Evolutionary conservation across 2,113 vertebrate genomes (phyloP).

Genomic region (Pholis gunnellus): DNA sequence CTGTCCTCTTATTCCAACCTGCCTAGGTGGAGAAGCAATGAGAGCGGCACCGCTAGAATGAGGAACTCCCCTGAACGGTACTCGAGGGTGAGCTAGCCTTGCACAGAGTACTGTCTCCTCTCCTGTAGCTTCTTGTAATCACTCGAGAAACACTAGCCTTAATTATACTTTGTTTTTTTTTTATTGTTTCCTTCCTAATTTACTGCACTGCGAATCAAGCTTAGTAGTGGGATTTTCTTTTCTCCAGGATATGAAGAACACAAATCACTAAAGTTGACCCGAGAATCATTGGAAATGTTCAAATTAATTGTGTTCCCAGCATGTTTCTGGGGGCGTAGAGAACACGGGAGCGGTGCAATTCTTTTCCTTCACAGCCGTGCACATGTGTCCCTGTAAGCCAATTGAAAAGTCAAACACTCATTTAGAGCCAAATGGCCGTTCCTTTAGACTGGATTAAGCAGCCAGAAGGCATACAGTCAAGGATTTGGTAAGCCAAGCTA

Average conservation of each 20-base stretch:
- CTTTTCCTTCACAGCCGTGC: background rate
- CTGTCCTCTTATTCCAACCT: constrained; percentile 87
- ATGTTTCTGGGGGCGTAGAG: constrained; percentile 17
- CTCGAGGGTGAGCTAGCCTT: constrained; percentile 87
- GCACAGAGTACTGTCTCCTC: constrained; percentile 83
- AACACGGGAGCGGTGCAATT: background rate
- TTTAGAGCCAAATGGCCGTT: background rate
- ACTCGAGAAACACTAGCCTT: constrained; percentile 62
- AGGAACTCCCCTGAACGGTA: constrained; percentile 87
- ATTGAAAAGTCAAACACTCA: background rate
- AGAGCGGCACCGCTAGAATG: constrained; percentile 81
- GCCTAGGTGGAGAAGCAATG: constrained; percentile 85
- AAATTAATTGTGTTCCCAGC: background rate
- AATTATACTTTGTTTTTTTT: constrained; percentile 33
- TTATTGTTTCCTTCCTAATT: constrained; percentile 39
- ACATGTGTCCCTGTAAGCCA: constrained; percentile 5
- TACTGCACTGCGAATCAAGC: constrained; percentile 28
- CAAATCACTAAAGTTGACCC: constrained; percentile 41
- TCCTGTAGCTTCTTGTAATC: constrained; percentile 74
- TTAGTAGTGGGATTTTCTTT: background rate
- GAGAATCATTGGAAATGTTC: constrained; percentile 43
- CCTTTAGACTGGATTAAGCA: constrained; percentile 29
- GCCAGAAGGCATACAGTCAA: constrained; percentile 27
- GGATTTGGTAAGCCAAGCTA: constrained; percentile 42
- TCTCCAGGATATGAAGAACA: constrained; percentile 34